A percentile compares a stretch with the other conserved stretches of the same genome.
Conservation (phyloP, 2,888 invertebrate genomes). For the Teinopalpus imperialis region DNA sequence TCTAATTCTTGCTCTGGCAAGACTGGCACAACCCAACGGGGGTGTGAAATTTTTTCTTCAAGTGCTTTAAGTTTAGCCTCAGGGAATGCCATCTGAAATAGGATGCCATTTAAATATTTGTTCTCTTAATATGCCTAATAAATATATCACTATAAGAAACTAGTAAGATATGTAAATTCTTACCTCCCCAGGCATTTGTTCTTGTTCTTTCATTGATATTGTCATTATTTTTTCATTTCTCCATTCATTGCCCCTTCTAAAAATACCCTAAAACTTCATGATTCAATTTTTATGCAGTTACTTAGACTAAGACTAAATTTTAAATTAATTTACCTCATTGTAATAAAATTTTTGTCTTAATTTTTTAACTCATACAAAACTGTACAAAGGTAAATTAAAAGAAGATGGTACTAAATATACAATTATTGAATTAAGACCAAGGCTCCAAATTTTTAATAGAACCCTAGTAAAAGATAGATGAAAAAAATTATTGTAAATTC, state of each 20-base stretch:
- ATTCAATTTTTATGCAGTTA: not conserved
- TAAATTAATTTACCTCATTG: conserved; percentile 6
- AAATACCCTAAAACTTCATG: conserved; percentile 25
- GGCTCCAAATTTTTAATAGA: too few species aligned
- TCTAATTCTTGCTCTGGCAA: conserved; percentile 98
- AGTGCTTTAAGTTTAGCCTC: conserved; percentile 92
- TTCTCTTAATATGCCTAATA: too few species aligned
- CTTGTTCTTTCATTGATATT: conserved; percentile 79
- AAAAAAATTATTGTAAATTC: too few species aligned
- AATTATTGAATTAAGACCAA: too few species aligned
- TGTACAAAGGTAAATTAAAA: too few species aligned
- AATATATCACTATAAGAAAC: not conserved
- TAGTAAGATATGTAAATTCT: conserved; percentile 31
- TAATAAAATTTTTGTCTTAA: not conserved
- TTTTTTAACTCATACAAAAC: not conserved
- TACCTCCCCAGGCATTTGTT: conserved; percentile 75
- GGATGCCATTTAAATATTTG: not conserved
- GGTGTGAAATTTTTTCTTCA: conserved; percentile 97
- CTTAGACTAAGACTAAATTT: not conserved
- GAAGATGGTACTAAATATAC: too few species aligned
- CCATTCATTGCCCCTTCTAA: conserved; percentile 62
- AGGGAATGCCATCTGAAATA: conserved; percentile 85
- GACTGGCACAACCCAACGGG: conserved; percentile 98
- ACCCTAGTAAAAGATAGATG: too few species aligned
- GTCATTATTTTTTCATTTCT: conserved; percentile 73